Evolutionary conservation across 2,888 invertebrate species (phyloP).

Genomic region (Leptopterna dolabrata): DNA sequence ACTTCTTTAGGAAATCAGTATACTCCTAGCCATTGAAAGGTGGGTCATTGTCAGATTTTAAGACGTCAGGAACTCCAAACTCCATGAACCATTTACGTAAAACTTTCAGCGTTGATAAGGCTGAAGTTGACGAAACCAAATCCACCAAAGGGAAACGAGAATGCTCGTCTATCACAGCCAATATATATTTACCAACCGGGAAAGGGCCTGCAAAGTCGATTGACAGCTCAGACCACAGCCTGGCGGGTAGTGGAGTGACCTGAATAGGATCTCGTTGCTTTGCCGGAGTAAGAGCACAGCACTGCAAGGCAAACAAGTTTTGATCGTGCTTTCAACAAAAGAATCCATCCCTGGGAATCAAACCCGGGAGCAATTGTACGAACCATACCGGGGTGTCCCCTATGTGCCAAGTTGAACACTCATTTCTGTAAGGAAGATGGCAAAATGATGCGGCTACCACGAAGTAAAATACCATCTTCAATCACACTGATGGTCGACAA

Average conservation of each 20-base stretch:
- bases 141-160: not conserved
- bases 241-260: not conserved
- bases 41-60: constrained; percentile 31
- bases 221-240: not conserved
- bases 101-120: not conserved
- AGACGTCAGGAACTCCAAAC: constrained; percentile 23
- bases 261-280: not conserved
- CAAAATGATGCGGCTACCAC: not conserved
- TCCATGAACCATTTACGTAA: constrained; percentile 18
- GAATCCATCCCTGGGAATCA: not conserved
- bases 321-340: not conserved
- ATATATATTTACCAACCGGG: not conserved
- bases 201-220: constrained; percentile 14
- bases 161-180: constrained; percentile 2
- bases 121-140: not conserved
- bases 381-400: not conserved
- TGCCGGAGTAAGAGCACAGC: not conserved
- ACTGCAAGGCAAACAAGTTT: not conserved
- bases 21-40: constrained; percentile 18
- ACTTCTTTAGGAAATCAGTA: not conserved
- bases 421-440: not conserved
- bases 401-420: not conserved
- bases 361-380: not conserved
- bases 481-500: not conserved
- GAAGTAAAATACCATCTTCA: not conserved